phyloP scores from a whole-genome alignment of 2,797 vertebrate species.

The Eulemur mongoz region DNA sequence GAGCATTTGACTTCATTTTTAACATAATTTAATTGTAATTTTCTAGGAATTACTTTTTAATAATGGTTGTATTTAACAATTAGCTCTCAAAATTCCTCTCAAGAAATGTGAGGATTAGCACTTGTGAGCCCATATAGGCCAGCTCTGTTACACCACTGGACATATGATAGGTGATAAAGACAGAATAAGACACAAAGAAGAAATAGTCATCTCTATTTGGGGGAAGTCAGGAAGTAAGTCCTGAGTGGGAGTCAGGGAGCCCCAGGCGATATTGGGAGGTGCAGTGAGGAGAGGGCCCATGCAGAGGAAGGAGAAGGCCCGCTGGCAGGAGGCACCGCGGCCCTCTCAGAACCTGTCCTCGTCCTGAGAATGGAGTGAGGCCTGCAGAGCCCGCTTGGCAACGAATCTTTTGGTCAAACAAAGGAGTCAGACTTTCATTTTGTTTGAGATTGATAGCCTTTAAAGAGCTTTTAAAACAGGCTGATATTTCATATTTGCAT shows the following conservation, averaged over 20 bases:
- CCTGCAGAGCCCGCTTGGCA: neutral
- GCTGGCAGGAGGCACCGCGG: fast-evolving
- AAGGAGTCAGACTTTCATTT: neutral
- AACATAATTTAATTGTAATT: neutral
- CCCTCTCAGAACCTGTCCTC: neutral
- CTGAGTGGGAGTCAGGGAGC: neutral
- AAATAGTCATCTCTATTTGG: neutral
- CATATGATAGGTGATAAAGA: neutral
- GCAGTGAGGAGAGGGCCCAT: too few species aligned
- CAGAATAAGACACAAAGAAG: neutral
- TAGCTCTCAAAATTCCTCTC: neutral
- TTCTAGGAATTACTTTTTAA: neutral
- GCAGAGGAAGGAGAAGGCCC: too few species aligned
- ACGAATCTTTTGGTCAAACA: neutral
- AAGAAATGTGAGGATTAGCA: neutral
- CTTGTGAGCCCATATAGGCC: neutral
- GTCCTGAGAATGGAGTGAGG: neutral
- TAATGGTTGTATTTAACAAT: neutral
- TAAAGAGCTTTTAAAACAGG: neutral
- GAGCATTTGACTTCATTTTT: neutral
- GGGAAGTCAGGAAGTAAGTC: neutral
- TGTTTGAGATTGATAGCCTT: neutral
- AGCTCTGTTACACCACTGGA: neutral
- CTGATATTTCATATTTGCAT: neutral
- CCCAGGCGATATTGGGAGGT: neutral